A percentile compares a stretch with the other conserved stretches of the same genome.
Evolutionary conservation across 2,113 vertebrate genomes (phyloP).

Genomic region (Cheirogaleus medius): DNA sequence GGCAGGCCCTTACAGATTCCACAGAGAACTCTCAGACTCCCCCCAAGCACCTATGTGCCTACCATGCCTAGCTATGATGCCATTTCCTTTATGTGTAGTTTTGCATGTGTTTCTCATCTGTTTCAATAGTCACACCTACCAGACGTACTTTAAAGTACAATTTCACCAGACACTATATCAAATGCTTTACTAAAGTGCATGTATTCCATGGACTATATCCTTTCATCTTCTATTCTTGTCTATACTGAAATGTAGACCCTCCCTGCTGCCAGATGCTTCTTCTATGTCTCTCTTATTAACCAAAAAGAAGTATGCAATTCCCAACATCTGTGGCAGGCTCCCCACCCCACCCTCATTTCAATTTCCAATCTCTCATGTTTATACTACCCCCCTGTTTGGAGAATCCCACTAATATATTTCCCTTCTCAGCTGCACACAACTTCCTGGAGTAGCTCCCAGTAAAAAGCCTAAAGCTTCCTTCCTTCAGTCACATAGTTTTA

Average conservation of each 20-base stretch:
- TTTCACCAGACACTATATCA: conserved; percentile 24
- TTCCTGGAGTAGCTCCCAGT: background rate
- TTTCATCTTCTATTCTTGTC: conserved; percentile 51
- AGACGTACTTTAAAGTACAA: background rate
- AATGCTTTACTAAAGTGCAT: conserved; percentile 15
- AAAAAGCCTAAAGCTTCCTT: background rate
- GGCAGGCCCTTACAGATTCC: fast-evolving
- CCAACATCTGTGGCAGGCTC: background rate
- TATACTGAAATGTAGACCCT: background rate
- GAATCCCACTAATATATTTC: background rate
- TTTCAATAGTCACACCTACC: background rate
- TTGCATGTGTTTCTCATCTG: background rate
- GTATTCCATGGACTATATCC: background rate
- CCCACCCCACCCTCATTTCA: background rate
- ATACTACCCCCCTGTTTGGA: background rate
- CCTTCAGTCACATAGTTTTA: background rate
- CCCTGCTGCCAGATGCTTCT: background rate
- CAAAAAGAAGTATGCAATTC: conserved; percentile 29
- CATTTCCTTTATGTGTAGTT: background rate
- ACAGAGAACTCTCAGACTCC: background rate
- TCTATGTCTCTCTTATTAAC: conserved; percentile 9
- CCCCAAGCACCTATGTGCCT: background rate
- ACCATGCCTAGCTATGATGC: background rate
- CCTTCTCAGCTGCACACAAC: background rate
- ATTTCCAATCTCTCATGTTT: background rate